Evolutionary conservation across 2,888 invertebrate species (phyloP), one percentile per base, ranked within the genome.

Genomic region (Galerucella nymphaeae): DNA sequence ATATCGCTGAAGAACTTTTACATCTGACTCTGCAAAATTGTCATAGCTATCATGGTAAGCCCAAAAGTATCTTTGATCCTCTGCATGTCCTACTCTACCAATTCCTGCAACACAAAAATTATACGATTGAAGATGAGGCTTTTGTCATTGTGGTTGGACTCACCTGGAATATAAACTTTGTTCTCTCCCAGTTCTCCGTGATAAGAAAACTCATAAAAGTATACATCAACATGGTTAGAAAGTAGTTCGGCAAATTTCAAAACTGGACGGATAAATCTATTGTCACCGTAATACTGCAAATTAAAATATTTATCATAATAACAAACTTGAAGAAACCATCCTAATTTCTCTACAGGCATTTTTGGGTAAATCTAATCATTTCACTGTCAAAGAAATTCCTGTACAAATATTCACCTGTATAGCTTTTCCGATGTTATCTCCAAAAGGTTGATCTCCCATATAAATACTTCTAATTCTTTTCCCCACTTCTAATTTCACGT

Each of bases 121-220:
- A n/a, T n/a, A n/a, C n/a, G n/a, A n/a, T 30, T 30, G 1, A 30
- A 8, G 6, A 30, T 30, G 8, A 30, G 30, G 30, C 6, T 6
- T 8, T 30, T 6, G 8, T 30, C 30, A 1, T 8, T 48, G 1
- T 48, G n/a, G n/a, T 48, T n/a, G 10, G 8, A 42, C 61, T 38
- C 42, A 73, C 73, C 73, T 20, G 59, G 58, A 10, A 73, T 45
- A 16, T 30, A 13, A 23, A 73, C 63, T 9, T 68, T 68, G 30
- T 68, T 68, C 55, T 55, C 14, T 4, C 69, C 69, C 20, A 69
- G 23, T 23, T 55, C 55, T 13, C 80, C 80, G 59, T 77, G 74
- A 71, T 81, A 80, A 0, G 80, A 78, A 70, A 81, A 81, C 23
- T 78, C 69, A 30, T 81, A 81, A 53, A 81, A 80, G 48, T 78